These are phyloP conservation scores for Volucella bombylans DNA, from an alignment of 2,888 invertebrate species.

Conservation along the genomic window DNA sequence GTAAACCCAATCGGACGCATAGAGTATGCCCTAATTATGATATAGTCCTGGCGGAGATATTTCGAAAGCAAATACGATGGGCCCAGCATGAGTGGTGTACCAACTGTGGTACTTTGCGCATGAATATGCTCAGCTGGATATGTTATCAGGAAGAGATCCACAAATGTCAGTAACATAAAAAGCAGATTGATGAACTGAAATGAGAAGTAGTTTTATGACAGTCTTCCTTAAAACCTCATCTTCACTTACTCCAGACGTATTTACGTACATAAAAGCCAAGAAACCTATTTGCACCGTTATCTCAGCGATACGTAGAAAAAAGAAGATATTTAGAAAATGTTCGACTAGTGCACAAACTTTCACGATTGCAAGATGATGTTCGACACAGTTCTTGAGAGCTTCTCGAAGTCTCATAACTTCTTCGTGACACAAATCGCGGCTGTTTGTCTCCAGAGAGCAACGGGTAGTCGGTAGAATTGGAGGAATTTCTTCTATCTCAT, in stretches of 20 bases:
- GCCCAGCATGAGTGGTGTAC: neutral
- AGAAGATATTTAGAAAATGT: conserved; percentile 42
- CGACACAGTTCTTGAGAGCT: conserved; percentile 73
- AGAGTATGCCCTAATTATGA: neutral
- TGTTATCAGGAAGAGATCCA: conserved; percentile 41
- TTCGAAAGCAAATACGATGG: conserved; percentile 5
- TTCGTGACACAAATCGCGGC: neutral
- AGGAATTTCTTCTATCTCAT: conserved; percentile 1
- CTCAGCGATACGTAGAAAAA: conserved; percentile 35
- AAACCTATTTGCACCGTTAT: conserved; percentile 42
- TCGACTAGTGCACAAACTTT: conserved; percentile 73
- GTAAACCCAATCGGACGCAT: conserved; percentile 9
- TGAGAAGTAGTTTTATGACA: no score
- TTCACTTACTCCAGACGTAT: conserved; percentile 38
- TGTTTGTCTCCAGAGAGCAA: neutral
- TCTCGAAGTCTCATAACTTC: conserved; percentile 11
- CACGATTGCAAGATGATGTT: conserved; percentile 75
- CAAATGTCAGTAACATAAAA: neutral
- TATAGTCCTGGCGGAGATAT: conserved; percentile 3
- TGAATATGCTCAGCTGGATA: conserved; percentile 32
- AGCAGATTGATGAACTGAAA: neutral
- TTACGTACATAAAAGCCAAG: conserved; percentile 44
- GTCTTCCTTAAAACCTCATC: neutral
- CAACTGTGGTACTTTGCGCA: conserved; percentile 11
- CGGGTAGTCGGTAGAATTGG: neutral